Conservation (phyloP, 1,140 invertebrate species). For the Drosophila nigrodunni region DNA sequence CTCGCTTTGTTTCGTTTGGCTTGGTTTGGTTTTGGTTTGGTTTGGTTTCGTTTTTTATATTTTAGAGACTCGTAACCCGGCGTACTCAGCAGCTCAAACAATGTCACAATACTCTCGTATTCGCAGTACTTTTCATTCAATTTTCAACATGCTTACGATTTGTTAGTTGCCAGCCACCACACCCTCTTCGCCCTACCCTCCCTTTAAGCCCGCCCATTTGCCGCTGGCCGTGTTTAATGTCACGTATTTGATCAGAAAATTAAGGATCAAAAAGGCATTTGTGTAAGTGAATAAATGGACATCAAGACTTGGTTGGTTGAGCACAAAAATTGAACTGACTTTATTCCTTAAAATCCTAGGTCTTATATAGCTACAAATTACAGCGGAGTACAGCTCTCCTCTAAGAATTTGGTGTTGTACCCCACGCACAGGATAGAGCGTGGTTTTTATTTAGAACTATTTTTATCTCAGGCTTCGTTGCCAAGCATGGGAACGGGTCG, state of each 20-base stretch:
- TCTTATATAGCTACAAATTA: no score
- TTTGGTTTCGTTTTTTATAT: constrained; percentile 30
- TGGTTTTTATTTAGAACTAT: no score
- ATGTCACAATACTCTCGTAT: constrained; percentile 51
- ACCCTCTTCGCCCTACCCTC: not conserved
- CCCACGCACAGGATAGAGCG: no score
- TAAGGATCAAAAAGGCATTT: constrained; percentile 82
- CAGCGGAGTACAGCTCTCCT: no score
- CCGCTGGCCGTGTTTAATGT: constrained; percentile 63
- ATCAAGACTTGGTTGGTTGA: no score
- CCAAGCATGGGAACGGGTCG: no score
- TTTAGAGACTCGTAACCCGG: constrained; percentile 12
- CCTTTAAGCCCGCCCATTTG: not conserved
- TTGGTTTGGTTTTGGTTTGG: constrained; percentile 16
- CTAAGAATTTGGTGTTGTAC: no score
- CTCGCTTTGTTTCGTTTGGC: constrained; percentile 57
- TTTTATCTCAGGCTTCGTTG: no score
- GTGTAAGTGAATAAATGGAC: no score
- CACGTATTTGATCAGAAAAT: constrained; percentile 82
- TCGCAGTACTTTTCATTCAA: constrained; percentile 66
- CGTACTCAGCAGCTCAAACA: constrained; percentile 24
- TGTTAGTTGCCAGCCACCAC: constrained; percentile 59
- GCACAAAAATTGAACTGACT: no score
- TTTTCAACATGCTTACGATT: constrained; percentile 72
- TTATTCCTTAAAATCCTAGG: no score